Evolutionary conservation across 1,140 invertebrate species (phyloP), one percentile per base, ranked within the genome.

Genomic region (Gyrodactylus salaris): DNA sequence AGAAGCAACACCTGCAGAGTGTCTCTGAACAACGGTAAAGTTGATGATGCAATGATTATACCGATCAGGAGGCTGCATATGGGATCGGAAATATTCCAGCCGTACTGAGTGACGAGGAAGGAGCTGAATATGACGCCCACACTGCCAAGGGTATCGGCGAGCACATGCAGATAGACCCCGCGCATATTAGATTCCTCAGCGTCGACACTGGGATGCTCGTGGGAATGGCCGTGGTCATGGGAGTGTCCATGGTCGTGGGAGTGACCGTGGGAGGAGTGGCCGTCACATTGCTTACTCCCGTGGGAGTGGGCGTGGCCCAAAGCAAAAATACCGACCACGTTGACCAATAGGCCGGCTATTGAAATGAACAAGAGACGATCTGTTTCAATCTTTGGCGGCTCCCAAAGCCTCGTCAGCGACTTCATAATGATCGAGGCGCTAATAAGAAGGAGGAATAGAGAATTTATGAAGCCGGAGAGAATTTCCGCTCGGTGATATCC

Each of bases 401-500:
- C 82, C 74, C 81, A 79, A 0, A 85, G 76, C 74, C 85, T 75
- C 25, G 91, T 89, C 0, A 96, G 86, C 23, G 91, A 91, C 81
- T 94, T 91, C 0, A 88, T 89, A 84, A 96, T 87, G 54, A 97
- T 91, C 80, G 94, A 96, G 78, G 95, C 89, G 25, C 90, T 88
- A 77, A 97, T 91, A 78, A 96, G 92, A 0, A 96, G 80, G 54
- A 97, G 82, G 77, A 96, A 93, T 7, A 97, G 82, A 26, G 90
- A 91, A 83, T 97, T 97, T 0, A 94, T 88, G 82, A 96, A 95
- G 0, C 92, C 93, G 1, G 91, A 91, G 16, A 97, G 77, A 0
- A 95, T 89, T 84, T 96, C 93, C 22, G 91, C 91, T 77, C 93
- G 83, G 0, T 92, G 90, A 84, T 91, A 97, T 34, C 92, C 92